Evolutionary conservation across 2,888 invertebrate species (phyloP).

Genomic region (Halocaridina rubra): DNA sequence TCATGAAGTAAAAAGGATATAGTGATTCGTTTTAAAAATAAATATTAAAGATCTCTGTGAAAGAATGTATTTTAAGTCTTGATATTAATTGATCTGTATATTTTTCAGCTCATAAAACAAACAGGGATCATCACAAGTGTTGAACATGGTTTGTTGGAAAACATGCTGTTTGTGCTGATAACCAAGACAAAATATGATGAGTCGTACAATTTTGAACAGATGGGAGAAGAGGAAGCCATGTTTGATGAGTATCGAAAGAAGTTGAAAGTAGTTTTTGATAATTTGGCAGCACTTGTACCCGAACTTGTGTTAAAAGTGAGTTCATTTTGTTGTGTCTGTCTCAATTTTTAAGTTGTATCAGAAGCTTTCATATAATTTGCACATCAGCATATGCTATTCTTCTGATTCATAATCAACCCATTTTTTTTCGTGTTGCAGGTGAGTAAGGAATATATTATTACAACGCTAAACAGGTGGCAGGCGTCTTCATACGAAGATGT

Average conservation of each 20-base stretch:
- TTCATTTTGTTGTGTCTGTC: no score
- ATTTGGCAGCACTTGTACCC: conserved; percentile 70
- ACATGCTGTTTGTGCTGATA: conserved; percentile 70
- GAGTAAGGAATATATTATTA: conserved; percentile 68
- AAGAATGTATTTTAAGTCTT: no score
- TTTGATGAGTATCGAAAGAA: conserved; percentile 72
- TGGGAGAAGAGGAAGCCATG: conserved; percentile 72
- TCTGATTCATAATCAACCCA: no score
- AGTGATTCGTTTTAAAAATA: no score
- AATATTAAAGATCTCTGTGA: no score
- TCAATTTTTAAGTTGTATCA: no score
- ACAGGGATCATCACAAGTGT: conserved; percentile 66
- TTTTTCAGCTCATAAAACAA: conserved; percentile 68
- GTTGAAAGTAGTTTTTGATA: conserved; percentile 72
- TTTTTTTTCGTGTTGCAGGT: conserved; percentile 66
- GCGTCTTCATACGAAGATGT: conserved; percentile 69
- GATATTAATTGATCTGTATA: conserved; percentile 29
- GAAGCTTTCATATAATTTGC: no score
- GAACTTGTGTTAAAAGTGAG: conserved; percentile 68
- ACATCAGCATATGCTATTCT: no score
- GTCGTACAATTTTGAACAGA: conserved; percentile 71
- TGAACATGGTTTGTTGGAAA: conserved; percentile 69
- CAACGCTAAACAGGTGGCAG: conserved; percentile 70
- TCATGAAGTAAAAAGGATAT: no score
- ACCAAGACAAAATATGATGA: conserved; percentile 72